Evolutionary conservation across 2,113 vertebrate genomes (phyloP).

Genomic region (Micronisus gabar): DNA sequence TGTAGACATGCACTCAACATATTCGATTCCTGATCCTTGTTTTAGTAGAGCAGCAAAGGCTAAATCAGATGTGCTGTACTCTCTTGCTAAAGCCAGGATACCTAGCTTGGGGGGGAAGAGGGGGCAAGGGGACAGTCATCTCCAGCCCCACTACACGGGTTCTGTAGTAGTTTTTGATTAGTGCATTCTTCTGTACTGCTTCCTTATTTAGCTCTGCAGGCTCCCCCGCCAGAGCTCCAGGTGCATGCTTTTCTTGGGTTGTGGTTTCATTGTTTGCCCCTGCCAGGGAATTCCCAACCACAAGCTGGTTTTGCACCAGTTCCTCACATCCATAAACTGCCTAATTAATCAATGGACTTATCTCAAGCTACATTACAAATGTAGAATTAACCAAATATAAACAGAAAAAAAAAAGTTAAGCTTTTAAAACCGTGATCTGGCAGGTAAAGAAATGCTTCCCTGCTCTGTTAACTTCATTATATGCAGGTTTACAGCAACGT

Average conservation of each 20-base stretch:
- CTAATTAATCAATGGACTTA: background rate
- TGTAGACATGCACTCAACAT: background rate
- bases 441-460: background rate
- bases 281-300: background rate
- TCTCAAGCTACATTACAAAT: background rate
- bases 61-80: background rate
- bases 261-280: background rate
- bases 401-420: background rate
- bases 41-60: background rate
- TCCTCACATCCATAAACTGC: background rate
- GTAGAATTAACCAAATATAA: background rate
- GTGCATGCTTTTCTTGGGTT: background rate
- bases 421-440: background rate
- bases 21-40: background rate
- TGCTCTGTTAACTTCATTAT: background rate
- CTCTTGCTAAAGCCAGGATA: background rate
- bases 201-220: background rate
- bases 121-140: background rate
- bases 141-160: background rate
- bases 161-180: background rate
- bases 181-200: background rate
- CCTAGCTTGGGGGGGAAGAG: background rate
- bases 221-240: background rate
- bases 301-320: background rate
- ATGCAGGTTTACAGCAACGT: background rate